Evolutionary conservation across 2,888 invertebrate genomes (phyloP).

Genomic region (Netelia fuscicornis): DNA sequence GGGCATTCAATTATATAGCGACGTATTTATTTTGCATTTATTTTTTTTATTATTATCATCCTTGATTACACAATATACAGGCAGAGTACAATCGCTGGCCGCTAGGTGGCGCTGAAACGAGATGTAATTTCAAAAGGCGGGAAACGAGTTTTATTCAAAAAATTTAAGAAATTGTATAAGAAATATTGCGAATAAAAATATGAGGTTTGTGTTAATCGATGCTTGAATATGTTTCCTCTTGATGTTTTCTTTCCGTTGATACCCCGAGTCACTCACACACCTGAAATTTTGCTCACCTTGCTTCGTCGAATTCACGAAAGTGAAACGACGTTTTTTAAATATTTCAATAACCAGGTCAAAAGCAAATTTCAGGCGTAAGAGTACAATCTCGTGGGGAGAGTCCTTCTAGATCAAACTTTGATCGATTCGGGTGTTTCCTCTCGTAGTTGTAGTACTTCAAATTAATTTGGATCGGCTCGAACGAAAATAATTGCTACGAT

Average conservation of each 20-base stretch:
- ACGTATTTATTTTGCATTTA: conserved; percentile 11
- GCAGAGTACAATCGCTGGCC: no score
- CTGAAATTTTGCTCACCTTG: conserved; percentile 84
- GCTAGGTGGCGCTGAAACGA: no score
- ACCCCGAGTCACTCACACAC: conserved; percentile 83
- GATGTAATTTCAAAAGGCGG: no score
- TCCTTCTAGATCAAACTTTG: not conserved
- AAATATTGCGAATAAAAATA: not conserved
- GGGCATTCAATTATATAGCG: conserved; percentile 52
- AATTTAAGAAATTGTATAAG: not conserved
- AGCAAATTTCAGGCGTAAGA: conserved; percentile 84
- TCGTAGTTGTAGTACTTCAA: conserved; percentile 10
- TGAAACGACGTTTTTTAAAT: conserved; percentile 66
- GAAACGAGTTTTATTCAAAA: not conserved
- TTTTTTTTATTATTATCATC: conserved; percentile 3
- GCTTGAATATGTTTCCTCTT: not conserved
- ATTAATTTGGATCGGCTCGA: not conserved
- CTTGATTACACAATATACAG: no score
- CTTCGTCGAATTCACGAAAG: conserved; percentile 61
- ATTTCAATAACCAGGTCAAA: conserved; percentile 82
- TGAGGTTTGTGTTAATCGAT: not conserved
- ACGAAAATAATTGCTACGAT: no score
- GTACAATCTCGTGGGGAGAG: conserved; percentile 76
- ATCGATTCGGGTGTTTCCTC: not conserved
- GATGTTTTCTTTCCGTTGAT: conserved; percentile 29